phyloP scores from a whole-genome alignment of 2,113 vertebrate genomes.

The Pollachius pollachius region DNA sequence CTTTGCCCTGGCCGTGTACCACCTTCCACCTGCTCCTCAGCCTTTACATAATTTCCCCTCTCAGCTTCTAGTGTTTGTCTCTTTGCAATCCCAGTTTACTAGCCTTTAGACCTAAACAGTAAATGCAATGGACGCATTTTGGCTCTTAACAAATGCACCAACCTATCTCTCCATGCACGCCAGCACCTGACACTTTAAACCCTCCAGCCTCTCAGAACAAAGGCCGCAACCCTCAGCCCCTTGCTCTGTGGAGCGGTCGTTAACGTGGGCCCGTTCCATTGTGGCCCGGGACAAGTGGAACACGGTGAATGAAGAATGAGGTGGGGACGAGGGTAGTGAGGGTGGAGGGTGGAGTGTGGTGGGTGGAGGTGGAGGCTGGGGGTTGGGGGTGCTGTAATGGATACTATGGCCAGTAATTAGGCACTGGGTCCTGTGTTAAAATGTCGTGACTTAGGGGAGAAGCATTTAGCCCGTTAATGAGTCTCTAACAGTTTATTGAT shows the following conservation, averaged over 20 bases:
- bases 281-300: conserved; percentile 61
- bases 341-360: conserved; percentile 27
- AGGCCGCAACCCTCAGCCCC: conserved; percentile 2
- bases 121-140: too few relatives aligned
- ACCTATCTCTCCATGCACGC: too few relatives aligned
- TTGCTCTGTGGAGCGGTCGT: conserved; percentile 65
- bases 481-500: conserved; percentile 81
- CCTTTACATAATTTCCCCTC: too few relatives aligned
- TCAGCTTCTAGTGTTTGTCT: too few relatives aligned
- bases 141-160: too few relatives aligned
- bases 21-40: too few relatives aligned
- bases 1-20: too few relatives aligned
- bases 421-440: conserved; percentile 74
- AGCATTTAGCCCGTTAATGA: conserved; percentile 78
- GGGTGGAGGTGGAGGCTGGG: conserved; percentile 19
- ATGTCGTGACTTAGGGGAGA: conserved; percentile 78
- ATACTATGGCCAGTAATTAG: conserved; percentile 80
- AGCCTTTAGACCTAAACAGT: too few relatives aligned
- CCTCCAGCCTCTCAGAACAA: conserved; percentile 25
- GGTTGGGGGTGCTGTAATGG: conserved; percentile 64
- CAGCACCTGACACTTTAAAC: too few relatives aligned
- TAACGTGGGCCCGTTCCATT: conserved; percentile 64
- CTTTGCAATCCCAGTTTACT: too few relatives aligned
- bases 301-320: conserved; percentile 49
- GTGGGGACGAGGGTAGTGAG: conserved; percentile 24